These are phyloP conservation scores for Ellobium chinense DNA, from an alignment of 2,888 invertebrate species.

Conservation along the genomic window DNA sequence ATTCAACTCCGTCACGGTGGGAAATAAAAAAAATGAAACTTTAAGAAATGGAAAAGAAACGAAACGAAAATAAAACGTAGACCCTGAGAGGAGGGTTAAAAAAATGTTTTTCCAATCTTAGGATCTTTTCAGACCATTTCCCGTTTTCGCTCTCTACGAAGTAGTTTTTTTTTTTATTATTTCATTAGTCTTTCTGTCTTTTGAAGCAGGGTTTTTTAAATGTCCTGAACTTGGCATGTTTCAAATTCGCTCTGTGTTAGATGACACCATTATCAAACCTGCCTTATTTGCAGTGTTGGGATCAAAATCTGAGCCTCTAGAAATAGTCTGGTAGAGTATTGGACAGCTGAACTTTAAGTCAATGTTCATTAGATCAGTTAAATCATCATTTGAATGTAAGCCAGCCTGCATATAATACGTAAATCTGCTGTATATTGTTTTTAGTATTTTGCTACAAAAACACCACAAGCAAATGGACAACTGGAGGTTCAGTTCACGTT, in stretches of 20 bases:
- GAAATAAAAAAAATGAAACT: neutral
- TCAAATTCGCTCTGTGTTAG: neutral
- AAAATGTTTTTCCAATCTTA: neutral
- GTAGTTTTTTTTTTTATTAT: neutral
- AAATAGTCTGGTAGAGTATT: no score
- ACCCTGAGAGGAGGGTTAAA: neutral
- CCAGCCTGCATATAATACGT: no score
- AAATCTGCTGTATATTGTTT: no score
- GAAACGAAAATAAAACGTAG: neutral
- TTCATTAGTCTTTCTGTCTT: neutral
- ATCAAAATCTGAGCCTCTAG: no score
- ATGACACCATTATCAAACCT: slow-evolving; percentile 11
- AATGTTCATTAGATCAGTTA: no score
- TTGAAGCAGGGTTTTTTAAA: neutral
- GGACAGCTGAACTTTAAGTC: no score
- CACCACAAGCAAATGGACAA: no score
- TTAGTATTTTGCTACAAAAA: no score
- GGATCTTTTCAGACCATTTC: slow-evolving; percentile 7
- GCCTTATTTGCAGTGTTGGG: no score
- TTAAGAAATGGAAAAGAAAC: neutral
- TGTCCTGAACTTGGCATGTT: neutral
- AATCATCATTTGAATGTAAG: no score
- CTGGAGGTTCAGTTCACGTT: no score
- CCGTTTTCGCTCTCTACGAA: neutral
- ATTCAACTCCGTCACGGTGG: neutral